Percentiles rank a stretch among this genome's conserved stretches.
phyloP scores from a whole-genome alignment of 2,888 invertebrate genomes.

The Megaustenia siamemsis region DNA sequence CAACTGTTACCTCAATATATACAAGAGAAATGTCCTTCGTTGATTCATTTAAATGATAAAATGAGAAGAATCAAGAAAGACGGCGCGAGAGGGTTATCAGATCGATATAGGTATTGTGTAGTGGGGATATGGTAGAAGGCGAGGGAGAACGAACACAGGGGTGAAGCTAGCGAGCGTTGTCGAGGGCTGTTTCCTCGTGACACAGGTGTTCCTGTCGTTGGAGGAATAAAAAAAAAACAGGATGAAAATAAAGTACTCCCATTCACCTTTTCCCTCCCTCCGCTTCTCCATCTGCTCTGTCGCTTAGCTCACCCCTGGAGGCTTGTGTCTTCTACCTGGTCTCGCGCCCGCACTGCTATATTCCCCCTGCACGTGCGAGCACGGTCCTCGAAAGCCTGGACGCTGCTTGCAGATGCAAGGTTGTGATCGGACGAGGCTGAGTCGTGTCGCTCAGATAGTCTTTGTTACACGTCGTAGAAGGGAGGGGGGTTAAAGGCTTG shows the following conservation, averaged over 20 bases:
- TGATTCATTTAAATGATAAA: not conserved
- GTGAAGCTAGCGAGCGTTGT: not conserved
- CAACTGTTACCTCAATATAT: constrained; percentile 23
- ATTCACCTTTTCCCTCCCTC: not conserved
- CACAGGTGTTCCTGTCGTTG: constrained; percentile 42
- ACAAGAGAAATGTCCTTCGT: not conserved
- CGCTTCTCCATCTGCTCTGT: not conserved
- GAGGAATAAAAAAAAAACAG: not conserved
- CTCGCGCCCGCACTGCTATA: constrained; percentile 42
- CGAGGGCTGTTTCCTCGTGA: constrained; percentile 2
- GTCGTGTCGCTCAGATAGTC: not conserved
- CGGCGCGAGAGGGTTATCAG: not conserved
- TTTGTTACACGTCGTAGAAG: not conserved
- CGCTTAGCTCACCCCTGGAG: not conserved
- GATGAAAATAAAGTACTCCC: not conserved
- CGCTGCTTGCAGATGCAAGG: constrained; percentile 18
- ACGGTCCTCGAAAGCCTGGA: constrained; percentile 10
- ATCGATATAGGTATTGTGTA: constrained; percentile 4
- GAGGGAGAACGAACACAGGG: not conserved
- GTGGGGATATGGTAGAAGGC: not conserved
- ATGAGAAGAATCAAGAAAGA: not conserved
- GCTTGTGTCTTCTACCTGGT: constrained; percentile 39
- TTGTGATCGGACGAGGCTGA: constrained; percentile 15
- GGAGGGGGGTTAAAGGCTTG: not conserved
- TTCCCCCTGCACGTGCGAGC: constrained; percentile 40